Percentiles rank a stretch among this genome's conserved stretches.
These are phyloP conservation scores for Epicauta chinensis DNA, from an alignment of 1,140 invertebrate genomes.

Conservation along the genomic window DNA sequence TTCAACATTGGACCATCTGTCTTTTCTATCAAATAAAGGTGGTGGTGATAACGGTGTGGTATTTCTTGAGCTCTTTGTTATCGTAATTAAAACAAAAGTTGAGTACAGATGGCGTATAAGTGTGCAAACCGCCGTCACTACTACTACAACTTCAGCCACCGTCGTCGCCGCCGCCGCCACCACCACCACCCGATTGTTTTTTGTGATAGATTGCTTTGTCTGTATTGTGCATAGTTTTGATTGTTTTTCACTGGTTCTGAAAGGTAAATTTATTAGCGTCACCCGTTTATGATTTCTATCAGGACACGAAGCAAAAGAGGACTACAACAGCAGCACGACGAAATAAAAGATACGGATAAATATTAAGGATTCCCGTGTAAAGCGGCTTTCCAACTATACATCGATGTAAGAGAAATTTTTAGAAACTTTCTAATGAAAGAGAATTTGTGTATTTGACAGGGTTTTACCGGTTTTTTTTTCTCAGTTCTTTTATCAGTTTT, in stretches of 20 bases:
- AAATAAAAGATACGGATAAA: too few species aligned
- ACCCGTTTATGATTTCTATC: conserved; percentile 37
- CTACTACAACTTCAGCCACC: too few species aligned
- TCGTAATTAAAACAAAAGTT: conserved; percentile 43
- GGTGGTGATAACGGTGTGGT: conserved; percentile 4
- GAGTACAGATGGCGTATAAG: conserved; percentile 38
- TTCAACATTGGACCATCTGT: conserved; percentile 28
- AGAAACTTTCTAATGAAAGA: too few species aligned
- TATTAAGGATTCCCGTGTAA: too few species aligned
- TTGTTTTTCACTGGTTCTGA: conserved; percentile 39
- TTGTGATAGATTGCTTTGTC: conserved; percentile 42
- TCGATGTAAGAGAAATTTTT: too few species aligned
- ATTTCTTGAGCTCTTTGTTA: conserved; percentile 39
- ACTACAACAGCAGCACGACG: too few species aligned
- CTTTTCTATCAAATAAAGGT: conserved; percentile 28
- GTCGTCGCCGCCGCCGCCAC: too few species aligned
- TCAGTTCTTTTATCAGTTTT: too few species aligned
- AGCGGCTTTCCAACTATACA: too few species aligned
- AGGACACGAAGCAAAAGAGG: too few species aligned
- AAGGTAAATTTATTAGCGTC: conserved; percentile 41
- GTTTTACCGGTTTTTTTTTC: too few species aligned
- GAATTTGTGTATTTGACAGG: too few species aligned
- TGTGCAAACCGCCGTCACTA: conserved; percentile 16
- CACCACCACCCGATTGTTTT: conserved; percentile 37
- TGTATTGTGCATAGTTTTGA: conserved; percentile 42